Base-by-base conservation (phyloP, 1,140 invertebrate species). In the Hydropsyche tenuis region DNA sequence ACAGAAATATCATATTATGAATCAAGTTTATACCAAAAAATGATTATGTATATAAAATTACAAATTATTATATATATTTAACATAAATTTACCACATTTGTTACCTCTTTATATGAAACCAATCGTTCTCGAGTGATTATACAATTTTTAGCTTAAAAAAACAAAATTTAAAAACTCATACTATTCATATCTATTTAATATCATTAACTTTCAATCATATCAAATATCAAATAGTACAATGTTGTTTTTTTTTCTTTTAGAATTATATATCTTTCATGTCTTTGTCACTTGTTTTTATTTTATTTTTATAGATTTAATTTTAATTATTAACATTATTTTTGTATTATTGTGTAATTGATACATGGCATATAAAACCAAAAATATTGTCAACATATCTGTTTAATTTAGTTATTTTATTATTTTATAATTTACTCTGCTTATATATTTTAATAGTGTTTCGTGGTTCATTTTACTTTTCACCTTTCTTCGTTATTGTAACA, bases 301-400 rank as follows among this genome's bases (percentile, higher is more conserved):
- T 42, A 63, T 27, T 63, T 30, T 30, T 27, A 25, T 30, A 30
- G 23, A 30, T 63, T 65, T 43, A 65, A 46, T 69, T 46, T 64
- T 69, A 69, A 42, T 51, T 42, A 69, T 69, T 69, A 22, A 46
- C 20, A 43, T 30, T 30, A 22, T 43, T 69, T 69, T 69, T 48
- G 48, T 48, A 43, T 30, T 30, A 14, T 43, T 69, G 25, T 51
- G 46, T 27, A 51, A 22, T 46, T 20, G 12, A 45, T 66, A 45
- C 20, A 66, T 11, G 20, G 12, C 16, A 66, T 46, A 23, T 43
- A 37, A 75, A 76, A 76, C 75, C 75, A 76, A 76, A 76, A 76
- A 76, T 76, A 76, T 76, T 76, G 75, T 76, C 75, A 76, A 76
- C 75, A 76, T 76, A 76, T 76, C 75, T 53, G 69, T 76, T 56